Evolutionary conservation across 2,797 vertebrate genomes (phyloP).

Genomic region (Nothura maculosa): DNA sequence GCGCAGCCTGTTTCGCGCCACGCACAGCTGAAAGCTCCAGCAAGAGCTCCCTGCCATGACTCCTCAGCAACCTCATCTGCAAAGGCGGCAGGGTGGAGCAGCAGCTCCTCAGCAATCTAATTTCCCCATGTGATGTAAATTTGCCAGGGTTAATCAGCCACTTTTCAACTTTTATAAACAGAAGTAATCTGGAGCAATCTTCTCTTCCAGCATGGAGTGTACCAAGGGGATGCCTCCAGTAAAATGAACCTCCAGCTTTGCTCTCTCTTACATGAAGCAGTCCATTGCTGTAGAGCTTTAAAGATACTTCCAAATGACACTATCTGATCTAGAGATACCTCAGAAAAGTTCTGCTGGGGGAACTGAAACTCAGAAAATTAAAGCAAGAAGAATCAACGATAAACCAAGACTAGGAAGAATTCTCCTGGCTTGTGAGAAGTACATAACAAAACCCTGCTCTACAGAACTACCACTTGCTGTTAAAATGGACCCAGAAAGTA

Average conservation of each 20-base stretch:
- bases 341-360: background rate
- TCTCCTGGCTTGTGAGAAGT: background rate
- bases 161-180: background rate
- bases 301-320: background rate
- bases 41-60: background rate
- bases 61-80: background rate
- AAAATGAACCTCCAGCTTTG: background rate
- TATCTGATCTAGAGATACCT: background rate
- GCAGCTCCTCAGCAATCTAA: background rate
- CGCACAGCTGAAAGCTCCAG: background rate
- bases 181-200: background rate
- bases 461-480: background rate
- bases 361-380: background rate
- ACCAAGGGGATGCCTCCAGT: background rate
- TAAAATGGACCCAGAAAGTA: background rate
- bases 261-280: background rate
- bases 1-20: background rate
- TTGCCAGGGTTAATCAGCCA: conserved; percentile 14
- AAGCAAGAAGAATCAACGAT: background rate
- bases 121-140: background rate
- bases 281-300: background rate
- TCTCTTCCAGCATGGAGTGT: background rate
- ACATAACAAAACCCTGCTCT: fast-evolving
- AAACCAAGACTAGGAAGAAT: background rate
- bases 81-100: background rate